A percentile compares a stretch with the other conserved stretches of the same genome.
Conservation (phyloP, 2,113 vertebrate genomes). For the Ailurus styani region DNA sequence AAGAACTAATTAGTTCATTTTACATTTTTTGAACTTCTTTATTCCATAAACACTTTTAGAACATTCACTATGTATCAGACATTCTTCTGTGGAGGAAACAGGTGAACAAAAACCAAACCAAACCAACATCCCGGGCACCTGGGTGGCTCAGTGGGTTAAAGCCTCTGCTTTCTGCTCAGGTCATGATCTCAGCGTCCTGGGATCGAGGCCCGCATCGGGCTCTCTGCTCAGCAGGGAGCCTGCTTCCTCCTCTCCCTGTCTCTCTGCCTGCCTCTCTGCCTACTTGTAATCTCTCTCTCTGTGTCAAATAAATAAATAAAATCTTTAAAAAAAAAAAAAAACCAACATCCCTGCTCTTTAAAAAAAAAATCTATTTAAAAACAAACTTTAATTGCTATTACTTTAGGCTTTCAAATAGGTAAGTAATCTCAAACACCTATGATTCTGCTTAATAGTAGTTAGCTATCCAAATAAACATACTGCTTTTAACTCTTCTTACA, state of each 20-base stretch:
- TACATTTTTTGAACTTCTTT: not conserved
- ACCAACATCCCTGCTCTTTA: not conserved
- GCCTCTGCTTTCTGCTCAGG: too few relatives aligned
- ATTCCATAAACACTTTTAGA: not conserved
- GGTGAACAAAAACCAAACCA: not conserved
- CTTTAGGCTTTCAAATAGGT: not conserved
- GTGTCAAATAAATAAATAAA: too few relatives aligned
- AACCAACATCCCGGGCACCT: not conserved
- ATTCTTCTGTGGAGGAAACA: not conserved
- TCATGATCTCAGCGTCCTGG: too few relatives aligned
- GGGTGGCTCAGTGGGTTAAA: too few relatives aligned
- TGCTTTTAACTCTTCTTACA: not conserved
- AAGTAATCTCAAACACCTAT: not conserved
- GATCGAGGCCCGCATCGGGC: too few relatives aligned
- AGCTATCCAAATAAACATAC: not conserved
- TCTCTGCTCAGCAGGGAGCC: too few relatives aligned
- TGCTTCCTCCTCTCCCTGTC: too few relatives aligned
- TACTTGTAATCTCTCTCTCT: too few relatives aligned
- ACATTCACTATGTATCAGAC: not conserved
- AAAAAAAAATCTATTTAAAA: not conserved
- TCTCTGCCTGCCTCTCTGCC: too few relatives aligned
- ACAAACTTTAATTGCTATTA: not conserved
- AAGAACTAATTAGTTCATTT: constrained; percentile 42
- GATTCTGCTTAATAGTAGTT: not conserved
- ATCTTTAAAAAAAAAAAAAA: too few relatives aligned